Evolutionary conservation across 2,113 vertebrate species (phyloP).

Genomic region (Cyanocitta stelleri): DNA sequence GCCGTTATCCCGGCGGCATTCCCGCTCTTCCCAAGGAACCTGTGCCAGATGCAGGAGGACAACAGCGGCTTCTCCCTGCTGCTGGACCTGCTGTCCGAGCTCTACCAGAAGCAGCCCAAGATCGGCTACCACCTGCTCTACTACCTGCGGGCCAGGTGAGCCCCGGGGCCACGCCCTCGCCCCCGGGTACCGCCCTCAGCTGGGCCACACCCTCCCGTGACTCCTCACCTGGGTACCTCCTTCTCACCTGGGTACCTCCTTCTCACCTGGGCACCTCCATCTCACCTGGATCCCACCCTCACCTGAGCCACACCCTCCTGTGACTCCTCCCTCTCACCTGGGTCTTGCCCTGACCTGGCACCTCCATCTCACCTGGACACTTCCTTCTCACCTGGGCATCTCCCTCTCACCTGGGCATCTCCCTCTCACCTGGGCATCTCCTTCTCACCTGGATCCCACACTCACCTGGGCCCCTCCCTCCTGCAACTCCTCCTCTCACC

Average conservation of each 20-base stretch:
- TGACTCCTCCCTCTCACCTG: too few relatives aligned
- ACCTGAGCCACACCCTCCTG: not conserved
- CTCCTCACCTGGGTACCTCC: not conserved
- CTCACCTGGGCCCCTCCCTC: not conserved
- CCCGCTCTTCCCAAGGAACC: constrained; percentile 73
- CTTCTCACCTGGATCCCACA: not conserved
- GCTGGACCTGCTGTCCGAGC: constrained; percentile 89
- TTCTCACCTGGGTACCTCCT: too few relatives aligned
- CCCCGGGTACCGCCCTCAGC: not conserved
- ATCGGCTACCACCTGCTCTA: constrained; percentile 95
- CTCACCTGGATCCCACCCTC: not conserved
- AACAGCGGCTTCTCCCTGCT: constrained; percentile 92
- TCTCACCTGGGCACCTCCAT: not conserved
- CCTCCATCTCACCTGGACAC: too few relatives aligned
- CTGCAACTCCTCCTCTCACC: not conserved
- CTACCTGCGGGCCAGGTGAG: constrained; percentile 92
- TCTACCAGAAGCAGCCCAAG: constrained; percentile 98
- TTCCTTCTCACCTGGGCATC: not conserved
- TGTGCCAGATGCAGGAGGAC: constrained; percentile 97
- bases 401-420: not conserved
- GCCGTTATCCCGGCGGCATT: rapidly evolving
- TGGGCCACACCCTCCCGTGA: not conserved
- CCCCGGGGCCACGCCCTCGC: too few relatives aligned
- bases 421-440: not conserved
- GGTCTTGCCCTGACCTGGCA: not conserved